Evolutionary conservation across 2,888 invertebrate species (phyloP).

Genomic region (Pterobdella sp.): DNA sequence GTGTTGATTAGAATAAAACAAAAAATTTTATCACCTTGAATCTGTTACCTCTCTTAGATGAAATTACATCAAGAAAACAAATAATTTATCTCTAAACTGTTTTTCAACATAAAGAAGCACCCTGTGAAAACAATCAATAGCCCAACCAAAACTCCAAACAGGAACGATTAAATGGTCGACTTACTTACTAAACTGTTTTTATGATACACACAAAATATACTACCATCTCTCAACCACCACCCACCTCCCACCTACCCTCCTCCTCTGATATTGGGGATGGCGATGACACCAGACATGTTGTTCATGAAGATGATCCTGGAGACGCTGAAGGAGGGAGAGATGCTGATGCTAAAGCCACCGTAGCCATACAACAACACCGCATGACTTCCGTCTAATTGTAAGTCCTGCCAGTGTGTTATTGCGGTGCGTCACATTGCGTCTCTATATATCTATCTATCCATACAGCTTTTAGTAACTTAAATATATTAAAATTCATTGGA

Average conservation of each 20-base stretch:
- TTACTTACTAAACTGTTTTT: too few relatives aligned
- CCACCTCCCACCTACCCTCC: constrained; percentile 64
- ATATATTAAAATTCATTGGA: too few relatives aligned
- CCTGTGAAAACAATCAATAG: too few relatives aligned
- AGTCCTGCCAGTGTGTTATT: constrained; percentile 54
- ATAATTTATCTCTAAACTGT: background rate
- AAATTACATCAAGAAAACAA: background rate
- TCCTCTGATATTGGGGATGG: constrained; percentile 86
- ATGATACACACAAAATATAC: background rate
- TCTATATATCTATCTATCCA: background rate
- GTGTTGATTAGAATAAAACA: background rate
- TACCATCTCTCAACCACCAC: background rate
- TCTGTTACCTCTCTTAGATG: background rate
- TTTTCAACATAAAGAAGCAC: too few relatives aligned
- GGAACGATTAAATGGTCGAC: too few relatives aligned
- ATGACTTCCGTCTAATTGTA: constrained; percentile 62
- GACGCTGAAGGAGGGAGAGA: constrained; percentile 81
- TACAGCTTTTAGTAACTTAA: too few relatives aligned
- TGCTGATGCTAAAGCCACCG: constrained; percentile 88
- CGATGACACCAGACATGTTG: constrained; percentile 77
- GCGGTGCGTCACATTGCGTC: constrained; percentile 12
- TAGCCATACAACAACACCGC: constrained; percentile 88
- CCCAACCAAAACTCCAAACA: too few relatives aligned
- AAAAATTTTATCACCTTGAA: background rate
- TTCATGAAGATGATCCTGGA: constrained; percentile 79